Evolutionary conservation across 2,797 vertebrate species (phyloP).

Genomic region (Oceanodroma leucorhoa): DNA sequence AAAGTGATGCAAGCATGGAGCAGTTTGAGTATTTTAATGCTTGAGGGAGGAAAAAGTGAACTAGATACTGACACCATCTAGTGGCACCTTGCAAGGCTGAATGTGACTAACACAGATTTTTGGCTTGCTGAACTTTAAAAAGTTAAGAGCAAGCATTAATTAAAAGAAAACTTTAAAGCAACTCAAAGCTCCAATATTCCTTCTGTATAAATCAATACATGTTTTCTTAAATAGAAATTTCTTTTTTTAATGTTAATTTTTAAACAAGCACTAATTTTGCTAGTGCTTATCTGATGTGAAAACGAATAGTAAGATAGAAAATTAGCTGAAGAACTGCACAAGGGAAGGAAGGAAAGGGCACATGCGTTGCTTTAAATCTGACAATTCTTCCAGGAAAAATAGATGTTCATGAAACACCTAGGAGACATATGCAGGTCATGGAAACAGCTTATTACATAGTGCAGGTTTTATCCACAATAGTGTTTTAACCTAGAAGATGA

Average conservation of each 20-base stretch:
- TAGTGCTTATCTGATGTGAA: not conserved
- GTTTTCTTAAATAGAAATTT: not conserved
- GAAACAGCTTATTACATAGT: not conserved
- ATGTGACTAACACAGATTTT: not conserved
- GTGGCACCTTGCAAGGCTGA: conserved; percentile 42
- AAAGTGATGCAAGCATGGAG: not conserved
- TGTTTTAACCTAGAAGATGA: not conserved
- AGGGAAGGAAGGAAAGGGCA: not conserved
- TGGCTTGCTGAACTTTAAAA: not conserved
- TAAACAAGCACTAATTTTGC: not conserved
- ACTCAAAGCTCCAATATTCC: not conserved
- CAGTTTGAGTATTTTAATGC: not conserved
- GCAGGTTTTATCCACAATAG: not conserved
- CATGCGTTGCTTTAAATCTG: not conserved
- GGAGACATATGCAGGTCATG: not conserved
- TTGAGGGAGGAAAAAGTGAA: not conserved
- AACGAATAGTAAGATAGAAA: not conserved
- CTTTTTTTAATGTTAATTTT: not conserved
- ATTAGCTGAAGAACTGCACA: not conserved
- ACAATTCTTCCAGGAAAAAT: not conserved
- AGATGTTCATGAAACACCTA: not conserved
- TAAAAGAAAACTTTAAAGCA: not conserved
- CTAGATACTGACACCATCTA: conserved; percentile 66
- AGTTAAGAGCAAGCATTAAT: not conserved
- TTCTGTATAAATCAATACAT: not conserved